These are phyloP conservation scores for Thera britannica DNA, from an alignment of 2,888 invertebrate species.

Conservation along the genomic window DNA sequence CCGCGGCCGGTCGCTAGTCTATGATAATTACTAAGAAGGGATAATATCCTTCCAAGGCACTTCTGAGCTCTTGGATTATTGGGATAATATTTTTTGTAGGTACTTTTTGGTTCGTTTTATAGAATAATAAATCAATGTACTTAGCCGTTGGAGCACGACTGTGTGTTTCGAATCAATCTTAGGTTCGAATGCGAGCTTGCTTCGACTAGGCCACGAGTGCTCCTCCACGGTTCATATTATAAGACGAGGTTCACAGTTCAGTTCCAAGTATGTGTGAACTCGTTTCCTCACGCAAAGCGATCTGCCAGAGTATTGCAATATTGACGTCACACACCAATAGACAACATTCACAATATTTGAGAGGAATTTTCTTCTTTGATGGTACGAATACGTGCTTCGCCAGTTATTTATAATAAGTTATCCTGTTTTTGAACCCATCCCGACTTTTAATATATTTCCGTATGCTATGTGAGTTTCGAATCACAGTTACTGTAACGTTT, in stretches of 20 bases:
- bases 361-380: slow-evolving; percentile 47
- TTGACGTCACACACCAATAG: slow-evolving; percentile 34
- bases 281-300: slow-evolving; percentile 17
- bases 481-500: too few species aligned
- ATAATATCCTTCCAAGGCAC: too few species aligned
- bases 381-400: slow-evolving; percentile 42
- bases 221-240: background rate
- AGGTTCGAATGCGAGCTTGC: background rate
- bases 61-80: too few species aligned
- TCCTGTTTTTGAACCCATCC: slow-evolving; percentile 50
- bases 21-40: too few species aligned
- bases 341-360: slow-evolving; percentile 33
- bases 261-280: background rate
- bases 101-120: too few species aligned
- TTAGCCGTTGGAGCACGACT: too few species aligned
- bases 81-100: too few species aligned
- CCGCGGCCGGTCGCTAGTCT: too few species aligned
- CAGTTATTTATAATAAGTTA: slow-evolving; percentile 52
- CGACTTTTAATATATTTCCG: slow-evolving; percentile 51
- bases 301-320: slow-evolving; percentile 19
- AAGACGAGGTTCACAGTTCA: too few species aligned
- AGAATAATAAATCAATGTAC: too few species aligned
- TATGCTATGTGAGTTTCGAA: slow-evolving; percentile 37
- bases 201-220: background rate
- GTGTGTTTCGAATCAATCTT: background rate